Evolutionary conservation across 2,797 vertebrate genomes (phyloP).

Genomic region (Acanthis flammea): DNA sequence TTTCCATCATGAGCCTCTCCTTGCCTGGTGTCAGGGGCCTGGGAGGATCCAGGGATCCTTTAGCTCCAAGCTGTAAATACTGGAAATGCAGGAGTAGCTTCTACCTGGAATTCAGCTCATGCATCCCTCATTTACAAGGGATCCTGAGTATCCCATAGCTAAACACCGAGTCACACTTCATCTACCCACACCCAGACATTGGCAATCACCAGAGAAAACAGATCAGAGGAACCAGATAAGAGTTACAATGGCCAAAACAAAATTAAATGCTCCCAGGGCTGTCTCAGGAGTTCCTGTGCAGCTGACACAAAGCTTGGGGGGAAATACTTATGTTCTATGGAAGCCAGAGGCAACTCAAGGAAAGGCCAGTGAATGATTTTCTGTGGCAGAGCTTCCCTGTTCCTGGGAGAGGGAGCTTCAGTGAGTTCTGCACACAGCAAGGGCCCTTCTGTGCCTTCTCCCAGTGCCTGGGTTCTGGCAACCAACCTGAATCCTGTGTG

Average conservation of each 20-base stretch:
- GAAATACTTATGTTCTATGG: neutral
- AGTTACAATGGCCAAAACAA: neutral
- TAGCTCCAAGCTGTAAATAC: neutral
- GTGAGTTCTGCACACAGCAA: neutral
- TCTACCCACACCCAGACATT: neutral
- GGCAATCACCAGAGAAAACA: neutral
- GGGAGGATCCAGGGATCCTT: accelerated
- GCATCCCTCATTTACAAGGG: neutral
- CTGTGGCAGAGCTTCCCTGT: neutral
- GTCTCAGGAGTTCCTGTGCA: neutral
- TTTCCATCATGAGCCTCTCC: neutral
- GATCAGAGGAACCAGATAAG: neutral
- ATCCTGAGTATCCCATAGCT: neutral
- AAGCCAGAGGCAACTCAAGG: neutral
- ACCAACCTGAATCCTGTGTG: neutral
- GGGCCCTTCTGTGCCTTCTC: neutral
- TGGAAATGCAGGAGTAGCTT: neutral
- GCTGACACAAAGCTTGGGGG: neutral
- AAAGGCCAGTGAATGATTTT: neutral
- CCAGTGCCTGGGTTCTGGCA: neutral
- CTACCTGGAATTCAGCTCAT: neutral
- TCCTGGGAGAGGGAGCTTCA: neutral
- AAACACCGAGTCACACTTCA: neutral
- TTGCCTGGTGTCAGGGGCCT: neutral
- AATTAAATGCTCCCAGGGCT: neutral